Percentiles rank a stretch among this genome's conserved stretches.
Evolutionary conservation across 2,888 invertebrate species (phyloP).

Genomic region (Clistopyga incitator): DNA sequence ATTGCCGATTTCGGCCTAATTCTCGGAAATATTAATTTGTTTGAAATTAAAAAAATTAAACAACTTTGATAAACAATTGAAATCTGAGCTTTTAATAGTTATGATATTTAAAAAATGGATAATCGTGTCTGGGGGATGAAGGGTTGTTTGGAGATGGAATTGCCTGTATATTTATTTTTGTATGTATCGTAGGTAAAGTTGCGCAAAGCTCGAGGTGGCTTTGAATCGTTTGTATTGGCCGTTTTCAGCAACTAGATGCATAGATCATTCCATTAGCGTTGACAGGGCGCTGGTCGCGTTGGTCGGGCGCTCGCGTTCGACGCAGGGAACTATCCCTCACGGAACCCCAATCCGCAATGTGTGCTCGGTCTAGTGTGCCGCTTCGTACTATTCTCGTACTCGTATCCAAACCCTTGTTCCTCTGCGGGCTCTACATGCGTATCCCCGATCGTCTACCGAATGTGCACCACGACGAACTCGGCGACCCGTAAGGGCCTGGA

Average conservation of each 20-base stretch:
- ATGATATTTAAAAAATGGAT: too few relatives aligned
- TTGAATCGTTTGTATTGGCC: conserved; percentile 68
- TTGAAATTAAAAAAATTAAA: too few relatives aligned
- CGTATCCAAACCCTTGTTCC: conserved; percentile 39
- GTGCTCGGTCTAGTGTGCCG: not conserved
- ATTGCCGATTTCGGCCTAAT: too few relatives aligned
- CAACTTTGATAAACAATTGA: too few relatives aligned
- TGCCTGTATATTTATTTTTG: too few relatives aligned
- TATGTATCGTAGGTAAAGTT: too few relatives aligned
- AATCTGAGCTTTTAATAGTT: too few relatives aligned
- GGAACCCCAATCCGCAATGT: conserved; percentile 2
- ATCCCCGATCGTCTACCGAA: not conserved
- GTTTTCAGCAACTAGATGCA: conserved; percentile 65
- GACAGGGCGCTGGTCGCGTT: conserved; percentile 69
- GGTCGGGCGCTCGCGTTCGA: conserved; percentile 64
- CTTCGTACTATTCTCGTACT: conserved; percentile 31
- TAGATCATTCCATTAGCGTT: conserved; percentile 74
- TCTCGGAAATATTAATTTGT: too few relatives aligned
- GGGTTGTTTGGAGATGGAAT: too few relatives aligned
- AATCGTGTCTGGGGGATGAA: too few relatives aligned
- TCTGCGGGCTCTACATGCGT: conserved; percentile 20
- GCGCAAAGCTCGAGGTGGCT: too few relatives aligned
- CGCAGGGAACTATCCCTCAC: conserved; percentile 20
- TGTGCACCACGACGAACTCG: conserved; percentile 20
- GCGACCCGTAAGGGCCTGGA: not conserved